Evolutionary conservation across 1,140 invertebrate genomes (phyloP), one percentile per base, ranked within the genome.

Genomic region (Drosophila hydei): DNA sequence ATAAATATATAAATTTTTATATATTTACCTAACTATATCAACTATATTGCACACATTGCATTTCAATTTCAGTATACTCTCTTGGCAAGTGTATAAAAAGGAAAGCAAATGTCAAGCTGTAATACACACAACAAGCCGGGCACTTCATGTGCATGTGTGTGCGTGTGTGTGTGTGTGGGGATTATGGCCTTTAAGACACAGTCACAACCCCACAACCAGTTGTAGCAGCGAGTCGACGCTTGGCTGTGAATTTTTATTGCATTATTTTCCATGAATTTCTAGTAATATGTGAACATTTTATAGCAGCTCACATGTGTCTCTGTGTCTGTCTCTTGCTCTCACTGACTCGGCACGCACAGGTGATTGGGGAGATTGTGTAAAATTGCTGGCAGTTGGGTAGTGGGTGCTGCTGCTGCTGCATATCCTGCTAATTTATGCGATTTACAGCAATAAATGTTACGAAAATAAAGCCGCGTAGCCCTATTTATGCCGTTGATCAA

Each of bases 231-330:
- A 58, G 59, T 43, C 64, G 50, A 61, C 48, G 38, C 42, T 65
- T 73, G 75, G 84, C 84, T 90, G 59, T 90, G 88, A 88, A 90
- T 90, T 90, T 90, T 90, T 90, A 90, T 90, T 90, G 88, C 88
- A 90, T 88, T 77, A 80, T 83, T 72, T 88, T 83, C 79, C 83
- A 90, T 90, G 87, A 90, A 90, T 90, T 77, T 83, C 87, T 77
- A 90, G 87, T 79, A 72, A 79, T 75, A 87, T 85, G 73, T 75
- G 75, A 65, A 79, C 72, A 71, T 90, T 77, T 79, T 89, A 81
- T 85, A 71, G 70, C 72, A 7, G 27, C 56, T 52, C 61, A 65
- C 52, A 55, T 69, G 58, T 62, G 63, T 50, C 21, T 64, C 27
- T 40, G n/a, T 16, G 38, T 40, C 4, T 16, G n/a, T 6, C 45